Conservation (phyloP, 1,140 invertebrate genomes). For the Idris sp. region DNA sequence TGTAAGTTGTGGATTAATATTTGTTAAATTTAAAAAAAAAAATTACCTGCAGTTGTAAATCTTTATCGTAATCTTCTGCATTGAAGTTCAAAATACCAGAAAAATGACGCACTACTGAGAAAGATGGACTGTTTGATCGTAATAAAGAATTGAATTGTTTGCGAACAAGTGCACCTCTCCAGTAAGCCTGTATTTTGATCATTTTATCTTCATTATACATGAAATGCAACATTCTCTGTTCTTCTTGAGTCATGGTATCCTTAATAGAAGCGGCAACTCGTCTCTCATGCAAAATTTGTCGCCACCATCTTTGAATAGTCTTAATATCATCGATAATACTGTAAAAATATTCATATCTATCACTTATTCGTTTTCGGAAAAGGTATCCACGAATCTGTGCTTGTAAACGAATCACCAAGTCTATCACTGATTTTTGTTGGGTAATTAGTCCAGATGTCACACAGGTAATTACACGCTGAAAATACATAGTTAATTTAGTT, state of each 20-base stretch:
- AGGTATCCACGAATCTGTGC: constrained; percentile 82
- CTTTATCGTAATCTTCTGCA: constrained; percentile 85
- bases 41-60: constrained; percentile 82
- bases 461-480: constrained; percentile 72
- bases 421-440: constrained; percentile 11
- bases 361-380: constrained; percentile 78
- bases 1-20: background rate
- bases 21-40: background rate
- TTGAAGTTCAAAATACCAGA: constrained; percentile 85
- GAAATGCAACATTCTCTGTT: constrained; percentile 16
- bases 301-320: constrained; percentile 85
- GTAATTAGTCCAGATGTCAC: constrained; percentile 73
- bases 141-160: constrained; percentile 81
- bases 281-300: constrained; percentile 63
- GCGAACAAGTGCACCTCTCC: constrained; percentile 81
- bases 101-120: constrained; percentile 86
- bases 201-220: constrained; percentile 78
- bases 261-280: constrained; percentile 63
- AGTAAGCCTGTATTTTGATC: constrained; percentile 83
- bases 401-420: constrained; percentile 78
- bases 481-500: too few species aligned
- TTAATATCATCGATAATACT: constrained; percentile 79
- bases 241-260: constrained; percentile 5
- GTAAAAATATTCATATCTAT: constrained; percentile 77
- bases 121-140: constrained; percentile 82